Evolutionary conservation across 1,140 invertebrate genomes (phyloP).

Genomic region (Hyles vespertilio): DNA sequence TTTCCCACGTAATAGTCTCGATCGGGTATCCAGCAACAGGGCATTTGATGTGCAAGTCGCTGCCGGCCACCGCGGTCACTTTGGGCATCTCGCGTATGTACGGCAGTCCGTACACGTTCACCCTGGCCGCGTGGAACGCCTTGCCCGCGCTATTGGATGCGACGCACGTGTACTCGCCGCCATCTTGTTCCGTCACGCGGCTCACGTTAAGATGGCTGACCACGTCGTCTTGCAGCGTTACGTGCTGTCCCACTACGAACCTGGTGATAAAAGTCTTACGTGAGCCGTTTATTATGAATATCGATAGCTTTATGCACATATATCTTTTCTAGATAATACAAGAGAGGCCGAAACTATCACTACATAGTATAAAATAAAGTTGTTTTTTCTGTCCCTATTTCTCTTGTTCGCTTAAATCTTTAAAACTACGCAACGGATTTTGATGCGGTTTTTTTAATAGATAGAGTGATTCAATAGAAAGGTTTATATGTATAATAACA

Average conservation of each 20-base stretch:
- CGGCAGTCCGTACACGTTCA: conserved; percentile 94
- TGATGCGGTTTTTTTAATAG: no score
- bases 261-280: conserved; percentile 59
- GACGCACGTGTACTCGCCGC: conserved; percentile 92
- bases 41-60: conserved; percentile 90
- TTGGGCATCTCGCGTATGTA: conserved; percentile 94
- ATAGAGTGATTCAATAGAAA: no score
- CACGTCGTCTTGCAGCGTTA: conserved; percentile 93
- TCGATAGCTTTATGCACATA: no score
- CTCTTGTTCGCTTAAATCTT: no score
- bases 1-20: conserved; percentile 91
- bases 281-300: no score
- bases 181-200: conserved; percentile 91
- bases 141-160: conserved; percentile 88
- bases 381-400: no score
- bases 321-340: no score
- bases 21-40: conserved; percentile 96
- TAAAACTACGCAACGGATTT: no score
- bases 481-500: no score
- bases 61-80: conserved; percentile 92
- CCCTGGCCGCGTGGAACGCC: conserved; percentile 86
- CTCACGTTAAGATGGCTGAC: conserved; percentile 97
- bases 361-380: no score
- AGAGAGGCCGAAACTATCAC: no score
- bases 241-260: conserved; percentile 93